Conservation (phyloP, 2,888 invertebrate species). For the Meloe dianella region DNA sequence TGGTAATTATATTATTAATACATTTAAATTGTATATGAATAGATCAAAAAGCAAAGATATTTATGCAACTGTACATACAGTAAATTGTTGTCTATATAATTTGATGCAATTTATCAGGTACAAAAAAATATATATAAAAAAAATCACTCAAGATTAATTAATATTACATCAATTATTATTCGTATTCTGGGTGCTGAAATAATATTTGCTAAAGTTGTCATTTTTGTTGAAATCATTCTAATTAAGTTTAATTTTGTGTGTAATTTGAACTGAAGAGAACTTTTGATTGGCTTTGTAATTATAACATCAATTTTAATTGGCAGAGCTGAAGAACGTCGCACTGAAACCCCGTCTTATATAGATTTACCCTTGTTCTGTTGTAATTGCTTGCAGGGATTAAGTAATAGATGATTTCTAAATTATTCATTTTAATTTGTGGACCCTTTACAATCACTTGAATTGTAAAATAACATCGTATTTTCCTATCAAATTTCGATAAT, state of each 20-base stretch:
- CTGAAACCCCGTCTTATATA: constrained; percentile 44
- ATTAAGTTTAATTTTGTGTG: constrained; percentile 53
- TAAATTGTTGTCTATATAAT: constrained; percentile 4
- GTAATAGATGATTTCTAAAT: constrained; percentile 56
- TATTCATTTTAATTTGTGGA: constrained; percentile 54
- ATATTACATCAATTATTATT: background rate
- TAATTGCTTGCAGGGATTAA: constrained; percentile 57
- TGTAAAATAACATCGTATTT: constrained; percentile 40
- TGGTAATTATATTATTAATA: constrained; percentile 24
- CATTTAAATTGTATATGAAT: constrained; percentile 7
- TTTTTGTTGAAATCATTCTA: constrained; percentile 43
- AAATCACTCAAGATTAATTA: too few species aligned
- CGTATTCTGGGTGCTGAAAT: constrained; percentile 7
- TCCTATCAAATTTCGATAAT: background rate
- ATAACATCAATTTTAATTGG: constrained; percentile 59
- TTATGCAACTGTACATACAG: background rate
- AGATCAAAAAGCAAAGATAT: background rate
- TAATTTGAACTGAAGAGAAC: constrained; percentile 53
- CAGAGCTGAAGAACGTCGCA: constrained; percentile 44
- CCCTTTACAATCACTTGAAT: constrained; percentile 46
- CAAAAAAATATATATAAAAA: too few species aligned
- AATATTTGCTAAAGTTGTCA: constrained; percentile 47
- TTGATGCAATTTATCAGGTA: too few species aligned
- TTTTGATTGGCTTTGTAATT: constrained; percentile 59
- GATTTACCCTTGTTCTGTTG: constrained; percentile 52